Evolutionary conservation across 2,797 vertebrate species (phyloP).

Genomic region (Podargus strigoides): DNA sequence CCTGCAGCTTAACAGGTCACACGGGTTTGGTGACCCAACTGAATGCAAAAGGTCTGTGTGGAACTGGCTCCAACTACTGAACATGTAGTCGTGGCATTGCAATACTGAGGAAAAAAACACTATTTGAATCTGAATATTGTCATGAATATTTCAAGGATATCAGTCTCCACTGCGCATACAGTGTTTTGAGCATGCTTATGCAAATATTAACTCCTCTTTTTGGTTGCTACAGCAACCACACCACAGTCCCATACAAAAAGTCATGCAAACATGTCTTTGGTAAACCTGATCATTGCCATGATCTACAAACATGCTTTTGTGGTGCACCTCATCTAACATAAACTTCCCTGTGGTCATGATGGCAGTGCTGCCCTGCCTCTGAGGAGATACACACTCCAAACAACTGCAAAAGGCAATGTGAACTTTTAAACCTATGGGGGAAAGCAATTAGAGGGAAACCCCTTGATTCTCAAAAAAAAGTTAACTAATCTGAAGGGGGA

Average conservation of each 20-base stretch:
- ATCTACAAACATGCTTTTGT: not conserved
- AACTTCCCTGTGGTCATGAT: not conserved
- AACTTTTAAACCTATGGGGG: not conserved
- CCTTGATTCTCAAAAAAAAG: not conserved
- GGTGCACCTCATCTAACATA: not conserved
- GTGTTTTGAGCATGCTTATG: not conserved
- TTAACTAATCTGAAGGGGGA: not conserved
- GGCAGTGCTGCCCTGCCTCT: not conserved
- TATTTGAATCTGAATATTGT: not conserved
- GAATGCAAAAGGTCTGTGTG: not conserved
- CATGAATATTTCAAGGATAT: not conserved
- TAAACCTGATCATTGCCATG: not conserved
- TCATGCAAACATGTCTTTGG: not conserved
- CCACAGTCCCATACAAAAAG: not conserved
- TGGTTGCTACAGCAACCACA: not conserved
- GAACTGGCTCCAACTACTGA: not conserved
- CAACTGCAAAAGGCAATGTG: not conserved
- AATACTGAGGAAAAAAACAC: not conserved
- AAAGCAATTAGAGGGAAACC: not conserved
- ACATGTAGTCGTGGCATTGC: not conserved
- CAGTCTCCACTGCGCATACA: not conserved
- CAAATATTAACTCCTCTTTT: not conserved
- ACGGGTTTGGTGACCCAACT: not conserved
- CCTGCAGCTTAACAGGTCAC: not conserved
- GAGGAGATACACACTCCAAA: not conserved